phyloP scores from a whole-genome alignment of 2,113 vertebrate species.

The Zosterops borbonicus region DNA sequence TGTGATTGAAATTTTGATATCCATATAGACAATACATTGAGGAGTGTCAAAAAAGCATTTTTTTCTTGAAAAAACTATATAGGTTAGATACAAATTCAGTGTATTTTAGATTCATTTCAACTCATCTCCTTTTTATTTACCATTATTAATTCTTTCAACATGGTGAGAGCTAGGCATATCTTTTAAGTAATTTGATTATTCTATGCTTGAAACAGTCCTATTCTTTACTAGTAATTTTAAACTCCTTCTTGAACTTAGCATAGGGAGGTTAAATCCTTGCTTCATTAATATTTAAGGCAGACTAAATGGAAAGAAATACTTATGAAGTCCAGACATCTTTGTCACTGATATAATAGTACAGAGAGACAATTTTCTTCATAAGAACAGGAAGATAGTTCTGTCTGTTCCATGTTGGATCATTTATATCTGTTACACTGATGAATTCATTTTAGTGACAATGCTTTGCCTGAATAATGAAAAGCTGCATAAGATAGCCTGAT shows the following conservation, averaged over 20 bases:
- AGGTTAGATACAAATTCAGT: not conserved
- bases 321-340: conserved; percentile 81
- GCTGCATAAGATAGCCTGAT: conserved; percentile 74
- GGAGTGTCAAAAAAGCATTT: not conserved
- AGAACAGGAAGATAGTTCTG: conserved; percentile 78
- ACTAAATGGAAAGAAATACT: conserved; percentile 85
- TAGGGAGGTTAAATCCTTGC: conserved; percentile 82
- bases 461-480: conserved; percentile 87
- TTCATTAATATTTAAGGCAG: conserved; percentile 87
- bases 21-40: not conserved
- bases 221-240: conserved; percentile 59
- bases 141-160: conserved; percentile 10
- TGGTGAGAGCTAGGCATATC: not conserved
- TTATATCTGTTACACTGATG: conserved; percentile 88
- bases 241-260: conserved; percentile 56
- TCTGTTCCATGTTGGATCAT: conserved; percentile 85
- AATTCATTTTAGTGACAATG: conserved; percentile 88
- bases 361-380: conserved; percentile 82
- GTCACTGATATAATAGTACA: conserved; percentile 83
- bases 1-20: not conserved
- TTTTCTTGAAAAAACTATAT: not conserved
- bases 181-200: conserved; percentile 54
- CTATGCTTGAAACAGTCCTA: conserved; percentile 13
- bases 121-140: not conserved
- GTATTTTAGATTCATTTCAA: not conserved